Evolutionary conservation across 1,140 invertebrate genomes (phyloP).

Genomic region (Chrysopa pallens): DNA sequence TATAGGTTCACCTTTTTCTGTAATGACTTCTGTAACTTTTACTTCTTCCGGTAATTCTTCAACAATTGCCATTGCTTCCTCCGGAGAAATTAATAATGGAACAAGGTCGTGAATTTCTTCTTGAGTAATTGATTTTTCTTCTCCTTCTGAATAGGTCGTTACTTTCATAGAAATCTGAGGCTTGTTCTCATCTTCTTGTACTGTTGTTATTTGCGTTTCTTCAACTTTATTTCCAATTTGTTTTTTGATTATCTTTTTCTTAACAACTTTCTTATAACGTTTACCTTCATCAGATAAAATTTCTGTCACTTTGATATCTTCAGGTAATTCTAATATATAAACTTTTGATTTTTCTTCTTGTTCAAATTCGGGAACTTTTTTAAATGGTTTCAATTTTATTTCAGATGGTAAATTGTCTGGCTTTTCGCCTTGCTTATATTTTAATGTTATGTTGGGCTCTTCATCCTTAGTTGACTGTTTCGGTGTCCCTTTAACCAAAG

Average conservation of each 20-base stretch:
- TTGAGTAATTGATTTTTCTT: not conserved
- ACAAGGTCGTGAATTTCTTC: constrained; percentile 5
- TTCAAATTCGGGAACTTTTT: constrained; percentile 19
- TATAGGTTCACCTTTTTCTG: constrained; percentile 2
- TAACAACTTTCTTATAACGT: constrained; percentile 12
- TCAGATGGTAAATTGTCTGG: constrained; percentile 28
- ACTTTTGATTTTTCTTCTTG: constrained; percentile 5
- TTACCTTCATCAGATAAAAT: constrained; percentile 10
- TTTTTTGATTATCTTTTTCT: constrained; percentile 14
- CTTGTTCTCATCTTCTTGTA: constrained; percentile 9
- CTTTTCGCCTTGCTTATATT: constrained; percentile 29
- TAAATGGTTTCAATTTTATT: constrained; percentile 31
- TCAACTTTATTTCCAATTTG: constrained; percentile 11
- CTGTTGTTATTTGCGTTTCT: constrained; percentile 13
- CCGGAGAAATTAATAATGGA: constrained; percentile 1
- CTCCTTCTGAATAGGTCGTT: not conserved
- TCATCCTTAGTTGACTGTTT: constrained; percentile 28
- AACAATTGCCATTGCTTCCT: constrained; percentile 4
- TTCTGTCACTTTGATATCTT: constrained; percentile 12
- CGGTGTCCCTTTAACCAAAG: constrained; percentile 30
- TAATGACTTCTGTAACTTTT: not conserved
- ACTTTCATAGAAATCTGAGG: constrained; percentile 13
- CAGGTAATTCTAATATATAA: constrained; percentile 10
- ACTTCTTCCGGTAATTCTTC: constrained; percentile 5
- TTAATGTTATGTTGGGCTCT: constrained; percentile 32